Conservation (phyloP, 2,797 vertebrate genomes). For the Betta splendens region DNA sequence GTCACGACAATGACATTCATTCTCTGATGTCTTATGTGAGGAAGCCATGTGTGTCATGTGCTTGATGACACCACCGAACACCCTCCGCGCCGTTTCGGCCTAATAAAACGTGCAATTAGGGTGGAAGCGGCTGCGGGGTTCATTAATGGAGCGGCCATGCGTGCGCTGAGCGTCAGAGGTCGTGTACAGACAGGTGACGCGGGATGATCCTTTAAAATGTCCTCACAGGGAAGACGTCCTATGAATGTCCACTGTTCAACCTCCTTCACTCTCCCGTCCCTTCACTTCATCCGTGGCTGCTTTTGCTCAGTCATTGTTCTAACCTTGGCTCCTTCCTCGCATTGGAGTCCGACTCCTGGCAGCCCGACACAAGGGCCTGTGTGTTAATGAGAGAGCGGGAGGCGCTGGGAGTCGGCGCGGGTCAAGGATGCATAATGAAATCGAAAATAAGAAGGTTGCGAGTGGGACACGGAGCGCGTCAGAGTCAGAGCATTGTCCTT, state of each 20-base stretch:
- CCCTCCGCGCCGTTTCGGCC: conserved; percentile 8
- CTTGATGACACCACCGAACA: conserved; percentile 26
- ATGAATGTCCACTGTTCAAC: not conserved
- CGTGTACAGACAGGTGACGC: not conserved
- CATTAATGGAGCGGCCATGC: not conserved
- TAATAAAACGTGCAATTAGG: not conserved
- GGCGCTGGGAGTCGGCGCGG: conserved; percentile 16
- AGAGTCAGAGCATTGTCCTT: conserved; percentile 46
- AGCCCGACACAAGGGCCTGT: conserved; percentile 10
- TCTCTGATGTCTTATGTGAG: conserved; percentile 46
- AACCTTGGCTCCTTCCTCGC: conserved; percentile 12
- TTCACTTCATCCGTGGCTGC: conserved; percentile 1
- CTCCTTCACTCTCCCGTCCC: not conserved
- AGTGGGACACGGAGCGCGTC: conserved; percentile 16
- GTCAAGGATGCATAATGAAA: conserved; percentile 58
- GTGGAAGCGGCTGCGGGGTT: not conserved
- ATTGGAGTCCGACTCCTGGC: conserved; percentile 17
- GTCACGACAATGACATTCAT: conserved; percentile 48
- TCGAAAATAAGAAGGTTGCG: conserved; percentile 50
- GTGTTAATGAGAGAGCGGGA: conserved; percentile 40
- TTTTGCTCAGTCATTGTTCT: conserved; percentile 18
- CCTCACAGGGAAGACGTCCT: too few relatives aligned
- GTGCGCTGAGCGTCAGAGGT: not conserved
- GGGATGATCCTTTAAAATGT: not conserved
- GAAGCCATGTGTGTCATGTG: conserved; percentile 21